Conservation (phyloP, 2,113 vertebrate genomes). For the Ascaphus truei region DNA sequence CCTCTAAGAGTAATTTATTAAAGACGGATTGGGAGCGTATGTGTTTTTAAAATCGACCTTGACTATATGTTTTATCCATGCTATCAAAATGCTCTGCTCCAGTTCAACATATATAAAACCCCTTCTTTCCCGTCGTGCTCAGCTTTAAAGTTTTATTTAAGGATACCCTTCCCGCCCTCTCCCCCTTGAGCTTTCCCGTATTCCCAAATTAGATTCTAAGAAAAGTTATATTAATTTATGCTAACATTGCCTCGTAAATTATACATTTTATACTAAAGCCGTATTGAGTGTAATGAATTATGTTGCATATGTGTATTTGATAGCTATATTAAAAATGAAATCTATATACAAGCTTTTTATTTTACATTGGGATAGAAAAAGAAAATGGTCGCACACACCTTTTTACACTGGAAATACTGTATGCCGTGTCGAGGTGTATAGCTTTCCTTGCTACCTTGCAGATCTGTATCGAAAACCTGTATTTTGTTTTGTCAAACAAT, state of each 20-base stretch:
- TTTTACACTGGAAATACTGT: constrained; percentile 80
- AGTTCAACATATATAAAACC: constrained; percentile 53
- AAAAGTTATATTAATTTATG: constrained; percentile 86
- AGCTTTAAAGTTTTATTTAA: constrained; percentile 81
- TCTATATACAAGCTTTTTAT: constrained; percentile 72
- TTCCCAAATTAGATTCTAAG: constrained; percentile 79
- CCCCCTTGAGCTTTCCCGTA: constrained; percentile 70
- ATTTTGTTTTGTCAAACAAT: constrained; percentile 63
- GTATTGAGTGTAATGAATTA: constrained; percentile 81
- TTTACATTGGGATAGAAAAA: constrained; percentile 47
- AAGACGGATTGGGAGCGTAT: constrained; percentile 52
- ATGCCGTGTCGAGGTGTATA: constrained; percentile 74
- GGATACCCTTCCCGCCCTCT: constrained; percentile 60
- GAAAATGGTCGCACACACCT: constrained; percentile 71
- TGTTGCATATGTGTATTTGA: constrained; percentile 78
- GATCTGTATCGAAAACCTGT: constrained; percentile 65
- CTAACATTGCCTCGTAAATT: constrained; percentile 85
- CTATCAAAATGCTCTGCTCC: constrained; percentile 51
- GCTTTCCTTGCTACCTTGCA: constrained; percentile 80
- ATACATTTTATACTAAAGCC: constrained; percentile 84
- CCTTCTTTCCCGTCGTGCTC: constrained; percentile 54
- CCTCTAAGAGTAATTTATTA: too few species aligned
- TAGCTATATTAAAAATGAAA: constrained; percentile 63
- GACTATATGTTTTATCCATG: neutral
- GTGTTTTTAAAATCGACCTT: neutral